Conservation (phyloP, 1,140 invertebrate genomes). For the Globodera ellingtonae region DNA sequence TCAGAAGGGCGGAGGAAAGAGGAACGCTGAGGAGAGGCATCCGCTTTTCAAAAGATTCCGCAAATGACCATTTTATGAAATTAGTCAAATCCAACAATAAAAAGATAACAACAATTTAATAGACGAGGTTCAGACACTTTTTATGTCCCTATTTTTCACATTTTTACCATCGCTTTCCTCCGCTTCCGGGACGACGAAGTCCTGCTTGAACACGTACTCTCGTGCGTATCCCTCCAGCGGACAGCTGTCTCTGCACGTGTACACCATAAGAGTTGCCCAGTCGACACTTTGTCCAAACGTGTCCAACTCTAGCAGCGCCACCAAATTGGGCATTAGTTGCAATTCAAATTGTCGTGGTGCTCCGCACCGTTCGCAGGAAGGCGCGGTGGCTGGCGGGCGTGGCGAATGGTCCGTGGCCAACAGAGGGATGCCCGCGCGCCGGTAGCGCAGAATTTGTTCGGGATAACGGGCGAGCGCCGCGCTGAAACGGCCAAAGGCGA, state of each 20-base stretch:
- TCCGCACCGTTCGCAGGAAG: slow-evolving; percentile 45
- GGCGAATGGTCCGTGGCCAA: slow-evolving; percentile 32
- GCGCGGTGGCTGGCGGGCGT: slow-evolving; percentile 23
- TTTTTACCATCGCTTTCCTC: not conserved
- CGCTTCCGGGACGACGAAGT: slow-evolving; percentile 69
- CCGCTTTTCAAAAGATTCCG: slow-evolving; percentile 46
- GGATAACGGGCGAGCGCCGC: slow-evolving; percentile 38
- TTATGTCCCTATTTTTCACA: not conserved
- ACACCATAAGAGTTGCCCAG: slow-evolving; percentile 84
- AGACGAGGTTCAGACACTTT: no score
- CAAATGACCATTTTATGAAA: slow-evolving; percentile 10
- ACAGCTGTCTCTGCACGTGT: slow-evolving; percentile 80
- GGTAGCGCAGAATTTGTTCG: slow-evolving; percentile 76
- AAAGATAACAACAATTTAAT: slow-evolving; percentile 11
- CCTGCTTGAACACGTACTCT: slow-evolving; percentile 87
- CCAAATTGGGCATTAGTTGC: slow-evolving; percentile 85
- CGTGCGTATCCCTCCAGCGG: slow-evolving; percentile 72
- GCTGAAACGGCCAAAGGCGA: slow-evolving; percentile 24
- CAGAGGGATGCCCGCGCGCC: slow-evolving; percentile 66
- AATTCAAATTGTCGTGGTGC: slow-evolving; percentile 31
- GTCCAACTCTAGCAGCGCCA: slow-evolving; percentile 75
- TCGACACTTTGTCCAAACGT: slow-evolving; percentile 75
- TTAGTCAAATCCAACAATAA: not conserved
- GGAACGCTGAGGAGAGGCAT: slow-evolving; percentile 46
- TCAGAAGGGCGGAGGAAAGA: slow-evolving; percentile 27